Evolutionary conservation across 2,797 vertebrate species (phyloP).

Genomic region (Myotis vivesi): DNA sequence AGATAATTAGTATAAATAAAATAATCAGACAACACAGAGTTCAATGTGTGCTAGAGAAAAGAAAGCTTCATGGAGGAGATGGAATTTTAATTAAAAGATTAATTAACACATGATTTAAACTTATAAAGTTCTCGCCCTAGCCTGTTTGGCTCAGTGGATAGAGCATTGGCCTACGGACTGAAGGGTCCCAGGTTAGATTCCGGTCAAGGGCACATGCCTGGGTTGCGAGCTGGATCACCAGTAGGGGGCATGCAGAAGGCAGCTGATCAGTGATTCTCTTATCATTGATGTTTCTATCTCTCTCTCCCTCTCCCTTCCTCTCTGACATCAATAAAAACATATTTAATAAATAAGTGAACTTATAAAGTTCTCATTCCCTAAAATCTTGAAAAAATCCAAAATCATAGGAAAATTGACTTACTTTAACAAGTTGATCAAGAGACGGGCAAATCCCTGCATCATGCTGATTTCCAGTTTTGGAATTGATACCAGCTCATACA

Average conservation of each 20-base stretch:
- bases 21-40: neutral
- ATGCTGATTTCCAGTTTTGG: conserved; percentile 97
- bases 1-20: conserved; percentile 25
- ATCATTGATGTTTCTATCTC: too few relatives aligned
- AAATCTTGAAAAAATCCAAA: conserved; percentile 39
- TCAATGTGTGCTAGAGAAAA: neutral
- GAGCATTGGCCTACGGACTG: too few relatives aligned
- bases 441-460: conserved; percentile 97
- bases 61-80: neutral
- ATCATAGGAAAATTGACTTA: conserved; percentile 83
- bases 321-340: too few relatives aligned
- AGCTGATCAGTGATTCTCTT: too few relatives aligned
- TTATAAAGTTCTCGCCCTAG: neutral
- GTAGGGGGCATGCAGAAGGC: too few relatives aligned
- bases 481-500: conserved; percentile 96
- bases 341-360: neutral
- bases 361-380: conserved; percentile 21
- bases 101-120: conserved; percentile 35
- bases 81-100: conserved; percentile 35
- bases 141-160: too few relatives aligned
- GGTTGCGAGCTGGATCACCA: too few relatives aligned
- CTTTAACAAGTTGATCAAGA: conserved; percentile 97
- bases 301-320: too few relatives aligned
- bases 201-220: too few relatives aligned
- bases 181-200: too few relatives aligned